phyloP scores from a whole-genome alignment of 1,140 invertebrate genomes.

The Phenacoccus solenopsis region DNA sequence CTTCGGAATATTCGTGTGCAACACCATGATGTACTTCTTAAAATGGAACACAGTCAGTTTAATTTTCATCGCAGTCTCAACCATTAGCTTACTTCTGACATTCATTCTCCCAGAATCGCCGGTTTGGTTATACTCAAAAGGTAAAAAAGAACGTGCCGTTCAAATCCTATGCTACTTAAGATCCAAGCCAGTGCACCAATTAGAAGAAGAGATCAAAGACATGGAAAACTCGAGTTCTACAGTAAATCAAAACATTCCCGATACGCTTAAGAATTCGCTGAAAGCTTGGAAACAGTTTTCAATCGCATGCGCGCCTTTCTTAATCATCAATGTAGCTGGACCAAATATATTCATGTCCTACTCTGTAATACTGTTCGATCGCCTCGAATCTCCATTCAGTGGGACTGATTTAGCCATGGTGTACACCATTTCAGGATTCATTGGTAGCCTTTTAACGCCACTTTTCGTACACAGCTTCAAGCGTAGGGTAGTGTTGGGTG shows the following conservation, averaged over 20 bases:
- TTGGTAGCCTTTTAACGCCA: neutral
- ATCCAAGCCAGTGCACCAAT: constrained; percentile 18
- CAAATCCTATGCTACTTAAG: constrained; percentile 37
- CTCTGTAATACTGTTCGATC: neutral
- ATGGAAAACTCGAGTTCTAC: neutral
- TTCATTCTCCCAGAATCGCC: constrained; percentile 46
- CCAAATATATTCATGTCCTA: too few species aligned
- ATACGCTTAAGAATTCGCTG: too few species aligned
- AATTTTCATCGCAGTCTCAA: neutral
- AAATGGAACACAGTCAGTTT: neutral
- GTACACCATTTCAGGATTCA: neutral
- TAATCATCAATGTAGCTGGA: too few species aligned
- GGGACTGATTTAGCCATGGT: too few species aligned
- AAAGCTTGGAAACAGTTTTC: neutral
- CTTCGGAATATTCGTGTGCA: constrained; percentile 22
- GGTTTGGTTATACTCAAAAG: constrained; percentile 43
- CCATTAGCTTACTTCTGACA: neutral
- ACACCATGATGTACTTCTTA: neutral
- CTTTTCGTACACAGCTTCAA: neutral
- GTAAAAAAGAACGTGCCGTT: constrained; percentile 37
- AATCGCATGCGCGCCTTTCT: neutral
- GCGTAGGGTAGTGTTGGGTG: neutral
- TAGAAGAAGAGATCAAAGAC: constrained; percentile 22
- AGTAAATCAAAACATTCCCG: too few species aligned
- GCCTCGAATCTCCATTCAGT: neutral